Conservation (phyloP, 2,888 invertebrate species). For the Pachymerium ferrugineum region DNA sequence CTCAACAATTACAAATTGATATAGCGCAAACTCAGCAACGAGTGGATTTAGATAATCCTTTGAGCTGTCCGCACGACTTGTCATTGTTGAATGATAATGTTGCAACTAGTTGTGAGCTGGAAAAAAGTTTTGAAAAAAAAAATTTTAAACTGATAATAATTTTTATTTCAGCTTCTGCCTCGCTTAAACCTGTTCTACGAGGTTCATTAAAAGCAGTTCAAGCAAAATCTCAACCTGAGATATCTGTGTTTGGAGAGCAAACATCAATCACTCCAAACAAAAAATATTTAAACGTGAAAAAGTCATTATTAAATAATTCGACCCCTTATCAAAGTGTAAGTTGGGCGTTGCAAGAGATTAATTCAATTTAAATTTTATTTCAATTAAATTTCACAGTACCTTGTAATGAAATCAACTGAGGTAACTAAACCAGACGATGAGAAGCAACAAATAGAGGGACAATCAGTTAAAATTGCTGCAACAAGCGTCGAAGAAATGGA, state of each 20-base stretch:
- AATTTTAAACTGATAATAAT: background rate
- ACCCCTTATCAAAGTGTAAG: background rate
- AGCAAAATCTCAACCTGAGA: background rate
- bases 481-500: background rate
- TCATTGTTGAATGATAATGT: slow-evolving; percentile 48
- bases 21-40: slow-evolving; percentile 37
- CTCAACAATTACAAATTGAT: slow-evolving; percentile 33
- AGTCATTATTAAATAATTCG: background rate
- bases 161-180: background rate
- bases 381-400: background rate
- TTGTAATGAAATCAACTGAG: background rate
- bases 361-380: background rate
- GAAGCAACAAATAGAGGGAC: background rate
- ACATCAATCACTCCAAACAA: background rate
- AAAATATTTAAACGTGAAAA: background rate
- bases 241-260: background rate
- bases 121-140: background rate
- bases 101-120: background rate
- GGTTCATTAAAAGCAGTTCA: background rate
- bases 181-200: background rate
- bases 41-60: slow-evolving; percentile 49
- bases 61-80: slow-evolving; percentile 60
- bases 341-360: background rate
- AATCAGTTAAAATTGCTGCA: background rate
- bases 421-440: background rate